Evolutionary conservation across 1,140 invertebrate species (phyloP).

Genomic region (Manduca sexta): DNA sequence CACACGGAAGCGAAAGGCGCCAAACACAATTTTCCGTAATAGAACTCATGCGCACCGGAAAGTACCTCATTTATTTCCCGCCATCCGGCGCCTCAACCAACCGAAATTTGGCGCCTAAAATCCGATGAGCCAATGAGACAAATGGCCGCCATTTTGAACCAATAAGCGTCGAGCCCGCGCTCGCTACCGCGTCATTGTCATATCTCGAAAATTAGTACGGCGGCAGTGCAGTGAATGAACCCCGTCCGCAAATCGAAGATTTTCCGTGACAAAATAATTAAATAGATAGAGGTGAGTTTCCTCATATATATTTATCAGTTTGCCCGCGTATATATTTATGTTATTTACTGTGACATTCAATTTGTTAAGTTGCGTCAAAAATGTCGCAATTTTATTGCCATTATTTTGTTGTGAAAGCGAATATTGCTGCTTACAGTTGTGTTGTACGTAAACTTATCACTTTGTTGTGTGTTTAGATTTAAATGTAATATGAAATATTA

Average conservation of each 20-base stretch:
- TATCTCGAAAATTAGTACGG: constrained; percentile 71
- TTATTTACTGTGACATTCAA: neutral
- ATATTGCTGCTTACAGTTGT: constrained; percentile 5
- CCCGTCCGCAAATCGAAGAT: constrained; percentile 65
- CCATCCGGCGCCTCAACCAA: constrained; percentile 67
- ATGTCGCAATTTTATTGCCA: constrained; percentile 28
- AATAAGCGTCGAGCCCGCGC: constrained; percentile 60
- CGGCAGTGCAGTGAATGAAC: constrained; percentile 69
- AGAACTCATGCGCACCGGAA: constrained; percentile 62
- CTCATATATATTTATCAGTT: constrained; percentile 7
- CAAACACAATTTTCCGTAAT: constrained; percentile 63
- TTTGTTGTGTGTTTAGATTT: neutral
- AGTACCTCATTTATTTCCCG: constrained; percentile 62
- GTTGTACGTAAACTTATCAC: neutral
- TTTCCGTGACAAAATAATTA: constrained; percentile 51
- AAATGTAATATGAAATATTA: neutral
- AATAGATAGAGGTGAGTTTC: constrained; percentile 46
- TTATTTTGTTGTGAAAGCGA: constrained; percentile 15
- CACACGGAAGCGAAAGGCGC: constrained; percentile 48
- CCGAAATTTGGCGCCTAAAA: constrained; percentile 72
- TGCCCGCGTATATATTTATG: neutral
- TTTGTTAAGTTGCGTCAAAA: constrained; percentile 17
- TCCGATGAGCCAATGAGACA: constrained; percentile 43
- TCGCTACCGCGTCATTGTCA: constrained; percentile 66
- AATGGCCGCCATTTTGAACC: constrained; percentile 66